These are phyloP conservation scores for Melopsittacus undulatus DNA, from an alignment of 2,797 vertebrate genomes.

Conservation along the genomic window DNA sequence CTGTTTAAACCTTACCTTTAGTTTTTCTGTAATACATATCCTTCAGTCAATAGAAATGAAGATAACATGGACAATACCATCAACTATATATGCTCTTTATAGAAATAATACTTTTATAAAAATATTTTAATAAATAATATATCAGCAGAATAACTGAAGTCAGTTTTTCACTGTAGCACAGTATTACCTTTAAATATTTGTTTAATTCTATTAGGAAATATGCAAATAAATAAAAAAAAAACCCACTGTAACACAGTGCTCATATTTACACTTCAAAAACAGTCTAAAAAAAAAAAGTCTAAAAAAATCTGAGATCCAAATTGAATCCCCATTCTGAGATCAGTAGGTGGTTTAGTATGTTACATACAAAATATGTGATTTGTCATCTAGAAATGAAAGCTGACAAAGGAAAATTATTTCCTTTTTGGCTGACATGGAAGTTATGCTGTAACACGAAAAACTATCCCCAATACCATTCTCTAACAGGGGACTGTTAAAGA, in stretches of 20 bases:
- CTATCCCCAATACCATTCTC: neutral
- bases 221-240: neutral
- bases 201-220: neutral
- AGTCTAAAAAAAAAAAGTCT: neutral
- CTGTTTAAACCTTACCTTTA: neutral
- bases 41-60: neutral
- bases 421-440: neutral
- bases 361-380: neutral
- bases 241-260: neutral
- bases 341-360: neutral
- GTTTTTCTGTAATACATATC: neutral
- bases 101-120: neutral
- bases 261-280: neutral
- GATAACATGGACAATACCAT: neutral
- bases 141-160: neutral
- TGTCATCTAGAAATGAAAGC: neutral
- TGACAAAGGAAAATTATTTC: neutral
- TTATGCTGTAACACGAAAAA: neutral
- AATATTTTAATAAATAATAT: neutral
- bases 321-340: neutral
- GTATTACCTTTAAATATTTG: neutral
- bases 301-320: neutral
- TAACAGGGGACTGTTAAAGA: neutral
- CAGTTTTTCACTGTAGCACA: neutral
- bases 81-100: neutral